Evolutionary conservation across 2,888 invertebrate genomes (phyloP).

Genomic region (Carabus problematicus): DNA sequence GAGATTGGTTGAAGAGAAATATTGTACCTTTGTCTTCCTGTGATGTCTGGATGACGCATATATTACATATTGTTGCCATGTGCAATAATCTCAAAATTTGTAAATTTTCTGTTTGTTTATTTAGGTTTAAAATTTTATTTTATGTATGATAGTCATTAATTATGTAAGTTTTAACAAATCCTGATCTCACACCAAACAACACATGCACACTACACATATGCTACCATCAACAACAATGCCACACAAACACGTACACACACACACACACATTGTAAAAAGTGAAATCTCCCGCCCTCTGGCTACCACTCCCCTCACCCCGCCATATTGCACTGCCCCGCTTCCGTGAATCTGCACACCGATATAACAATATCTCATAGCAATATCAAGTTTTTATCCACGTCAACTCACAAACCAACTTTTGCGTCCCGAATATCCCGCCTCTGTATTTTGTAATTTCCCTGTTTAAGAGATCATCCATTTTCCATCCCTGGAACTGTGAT

Average conservation of each 20-base stretch:
- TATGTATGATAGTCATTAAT: slow-evolving; percentile 42
- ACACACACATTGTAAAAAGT: not conserved
- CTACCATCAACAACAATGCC: too few relatives aligned
- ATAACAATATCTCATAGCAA: slow-evolving; percentile 22
- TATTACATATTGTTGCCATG: slow-evolving; percentile 34
- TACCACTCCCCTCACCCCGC: too few relatives aligned
- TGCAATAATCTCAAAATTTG: slow-evolving; percentile 43
- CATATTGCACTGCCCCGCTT: too few relatives aligned
- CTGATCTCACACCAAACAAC: slow-evolving; percentile 37
- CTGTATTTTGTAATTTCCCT: slow-evolving; percentile 12
- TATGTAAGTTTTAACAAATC: slow-evolving; percentile 41
- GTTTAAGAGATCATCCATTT: slow-evolving; percentile 43
- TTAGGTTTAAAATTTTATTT: slow-evolving; percentile 27
- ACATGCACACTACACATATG: too few relatives aligned
- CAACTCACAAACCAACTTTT: slow-evolving; percentile 10
- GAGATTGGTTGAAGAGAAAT: slow-evolving; percentile 17
- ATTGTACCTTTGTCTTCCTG: slow-evolving; percentile 40
- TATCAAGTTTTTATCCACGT: slow-evolving; percentile 18
- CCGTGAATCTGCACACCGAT: too few relatives aligned
- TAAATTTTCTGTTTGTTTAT: slow-evolving; percentile 30
- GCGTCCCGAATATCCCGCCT: not conserved
- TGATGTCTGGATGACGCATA: slow-evolving; percentile 13
- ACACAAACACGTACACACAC: not conserved
- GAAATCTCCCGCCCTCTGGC: slow-evolving; percentile 36
- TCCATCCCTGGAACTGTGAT: slow-evolving; percentile 50